phyloP scores from a whole-genome alignment of 2,113 vertebrate species.

The Spermophilus dauricus region DNA sequence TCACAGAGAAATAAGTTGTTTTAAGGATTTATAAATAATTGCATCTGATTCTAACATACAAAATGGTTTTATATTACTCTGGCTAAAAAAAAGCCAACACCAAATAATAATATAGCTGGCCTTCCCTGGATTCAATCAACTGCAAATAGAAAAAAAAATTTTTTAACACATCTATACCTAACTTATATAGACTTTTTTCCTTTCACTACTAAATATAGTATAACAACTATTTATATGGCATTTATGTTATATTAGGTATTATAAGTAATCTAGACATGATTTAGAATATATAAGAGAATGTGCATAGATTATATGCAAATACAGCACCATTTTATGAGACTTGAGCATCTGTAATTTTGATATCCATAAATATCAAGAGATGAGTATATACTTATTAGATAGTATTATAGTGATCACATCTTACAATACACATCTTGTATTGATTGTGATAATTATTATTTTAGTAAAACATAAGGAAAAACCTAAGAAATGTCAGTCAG shows the following conservation, averaged over 20 bases:
- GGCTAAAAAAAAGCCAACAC: background rate
- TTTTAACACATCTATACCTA: background rate
- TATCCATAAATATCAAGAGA: background rate
- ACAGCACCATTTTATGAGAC: background rate
- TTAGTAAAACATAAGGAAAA: slow-evolving; percentile 22
- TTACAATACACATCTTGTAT: background rate
- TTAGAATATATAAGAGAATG: background rate
- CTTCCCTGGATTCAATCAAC: background rate
- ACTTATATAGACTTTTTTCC: background rate
- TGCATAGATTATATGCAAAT: background rate
- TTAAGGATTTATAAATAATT: slow-evolving; percentile 22
- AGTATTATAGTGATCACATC: background rate
- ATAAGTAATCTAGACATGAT: background rate
- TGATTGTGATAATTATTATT: slow-evolving; percentile 46
- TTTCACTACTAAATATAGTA: background rate
- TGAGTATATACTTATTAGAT: background rate
- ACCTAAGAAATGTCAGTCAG: slow-evolving; percentile 5
- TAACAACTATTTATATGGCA: background rate
- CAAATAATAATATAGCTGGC: background rate
- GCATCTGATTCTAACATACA: slow-evolving; percentile 39
- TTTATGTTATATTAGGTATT: background rate
- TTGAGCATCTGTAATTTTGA: background rate
- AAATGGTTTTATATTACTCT: slow-evolving; percentile 17
- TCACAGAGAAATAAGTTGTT: background rate
- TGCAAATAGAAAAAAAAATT: background rate